phyloP scores from a whole-genome alignment of 1,140 invertebrate species.

The Holotrichia oblita region DNA sequence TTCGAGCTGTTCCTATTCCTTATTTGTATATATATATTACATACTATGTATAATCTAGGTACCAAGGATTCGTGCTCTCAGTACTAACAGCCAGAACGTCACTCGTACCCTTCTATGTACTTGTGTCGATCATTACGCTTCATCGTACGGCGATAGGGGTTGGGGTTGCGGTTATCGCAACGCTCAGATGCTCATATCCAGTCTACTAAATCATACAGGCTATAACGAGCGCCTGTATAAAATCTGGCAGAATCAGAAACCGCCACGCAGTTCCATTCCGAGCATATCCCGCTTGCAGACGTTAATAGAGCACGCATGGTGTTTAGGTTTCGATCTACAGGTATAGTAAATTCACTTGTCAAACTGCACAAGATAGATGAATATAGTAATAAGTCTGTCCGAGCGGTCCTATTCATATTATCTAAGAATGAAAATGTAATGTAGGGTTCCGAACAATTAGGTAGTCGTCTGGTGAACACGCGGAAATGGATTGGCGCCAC shows the following conservation, averaged over 20 bases:
- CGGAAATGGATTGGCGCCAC: slow-evolving; percentile 93
- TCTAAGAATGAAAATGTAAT: slow-evolving; percentile 3
- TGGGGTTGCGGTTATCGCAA: slow-evolving; percentile 94
- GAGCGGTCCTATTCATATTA: neutral
- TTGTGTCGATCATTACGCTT: slow-evolving; percentile 85
- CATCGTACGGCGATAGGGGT: slow-evolving; percentile 86
- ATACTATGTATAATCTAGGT: slow-evolving; percentile 64
- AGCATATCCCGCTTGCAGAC: slow-evolving; percentile 85
- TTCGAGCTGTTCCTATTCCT: too few relatives aligned
- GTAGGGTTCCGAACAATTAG: slow-evolving; percentile 85
- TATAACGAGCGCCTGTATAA: slow-evolving; percentile 76
- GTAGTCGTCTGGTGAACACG: slow-evolving; percentile 82
- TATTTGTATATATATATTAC: too few relatives aligned
- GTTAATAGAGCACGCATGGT: slow-evolving; percentile 88
- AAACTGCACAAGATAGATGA: too few relatives aligned
- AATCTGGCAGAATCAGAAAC: slow-evolving; percentile 64
- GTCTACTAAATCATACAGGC: slow-evolving; percentile 76
- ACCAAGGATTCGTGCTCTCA: slow-evolving; percentile 74
- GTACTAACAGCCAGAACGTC: slow-evolving; percentile 74
- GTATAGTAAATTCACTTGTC: slow-evolving; percentile 54
- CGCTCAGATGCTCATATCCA: slow-evolving; percentile 90
- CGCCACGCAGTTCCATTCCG: slow-evolving; percentile 74
- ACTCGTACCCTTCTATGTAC: slow-evolving; percentile 77
- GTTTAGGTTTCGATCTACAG: slow-evolving; percentile 85
- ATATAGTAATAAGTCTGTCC: neutral